phyloP scores from a whole-genome alignment of 2,888 invertebrate species.

The Crematogaster levior region DNA sequence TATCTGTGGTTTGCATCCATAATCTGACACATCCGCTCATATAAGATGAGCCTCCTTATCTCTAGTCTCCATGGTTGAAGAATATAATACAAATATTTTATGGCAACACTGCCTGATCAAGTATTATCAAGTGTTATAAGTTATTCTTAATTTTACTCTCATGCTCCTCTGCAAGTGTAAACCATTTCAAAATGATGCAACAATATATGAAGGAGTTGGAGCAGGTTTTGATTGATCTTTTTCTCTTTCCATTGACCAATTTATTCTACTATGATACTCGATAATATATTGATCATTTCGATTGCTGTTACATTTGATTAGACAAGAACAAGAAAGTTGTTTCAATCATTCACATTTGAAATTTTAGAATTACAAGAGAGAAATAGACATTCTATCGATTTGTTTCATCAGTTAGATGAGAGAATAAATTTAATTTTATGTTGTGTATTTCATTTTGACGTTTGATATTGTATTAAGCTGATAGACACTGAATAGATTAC shows the following conservation, averaged over 20 bases:
- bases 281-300: slow-evolving; percentile 6
- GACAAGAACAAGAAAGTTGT: background rate
- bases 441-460: background rate
- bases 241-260: slow-evolving; percentile 13
- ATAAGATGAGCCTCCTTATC: too few relatives aligned
- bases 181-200: slow-evolving; percentile 90
- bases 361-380: slow-evolving; percentile 93
- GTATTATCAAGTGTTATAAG: background rate
- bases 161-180: slow-evolving; percentile 28
- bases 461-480: background rate
- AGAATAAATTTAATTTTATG: background rate
- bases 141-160: slow-evolving; percentile 56
- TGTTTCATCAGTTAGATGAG: slow-evolving; percentile 95
- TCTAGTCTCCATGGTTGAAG: too few relatives aligned
- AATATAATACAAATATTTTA: too few relatives aligned
- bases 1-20: too few relatives aligned
- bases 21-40: too few relatives aligned
- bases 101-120: too few relatives aligned
- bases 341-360: slow-evolving; percentile 90
- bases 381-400: slow-evolving; percentile 94
- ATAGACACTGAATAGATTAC: background rate
- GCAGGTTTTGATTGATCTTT: slow-evolving; percentile 87
- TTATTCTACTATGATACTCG: too few relatives aligned
- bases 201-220: slow-evolving; percentile 95
- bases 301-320: too few relatives aligned